A percentile compares a stretch with the other conserved stretches of the same genome.
Conservation (phyloP, 2,888 invertebrate genomes). For the Cantharis lateralis region DNA sequence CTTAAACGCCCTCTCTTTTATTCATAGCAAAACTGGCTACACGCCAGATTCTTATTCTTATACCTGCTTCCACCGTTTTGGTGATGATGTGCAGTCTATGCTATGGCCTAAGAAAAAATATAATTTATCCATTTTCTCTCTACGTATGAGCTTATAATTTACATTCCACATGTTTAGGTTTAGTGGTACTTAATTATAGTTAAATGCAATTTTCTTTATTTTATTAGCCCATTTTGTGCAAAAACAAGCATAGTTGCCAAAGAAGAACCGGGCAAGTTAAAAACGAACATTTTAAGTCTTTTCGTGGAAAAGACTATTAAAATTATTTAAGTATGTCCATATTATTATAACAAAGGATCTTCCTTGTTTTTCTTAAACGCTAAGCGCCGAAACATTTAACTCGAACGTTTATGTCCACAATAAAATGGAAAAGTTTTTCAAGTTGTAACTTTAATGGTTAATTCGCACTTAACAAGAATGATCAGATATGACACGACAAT, state of each 20-base stretch:
- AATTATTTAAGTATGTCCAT: neutral
- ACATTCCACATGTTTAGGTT: neutral
- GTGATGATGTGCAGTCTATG: too few species aligned
- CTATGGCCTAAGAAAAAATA: too few species aligned
- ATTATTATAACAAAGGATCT: neutral
- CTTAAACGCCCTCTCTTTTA: too few species aligned
- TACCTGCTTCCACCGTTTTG: too few species aligned
- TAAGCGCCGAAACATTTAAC: neutral
- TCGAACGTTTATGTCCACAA: neutral
- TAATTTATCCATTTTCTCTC: too few species aligned
- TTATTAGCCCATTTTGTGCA: neutral
- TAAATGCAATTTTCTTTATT: neutral
- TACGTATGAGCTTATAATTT: neutral
- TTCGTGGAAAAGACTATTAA: neutral
- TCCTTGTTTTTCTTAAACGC: neutral
- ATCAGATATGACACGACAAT: neutral
- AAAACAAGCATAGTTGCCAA: neutral
- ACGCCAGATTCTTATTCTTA: too few species aligned
- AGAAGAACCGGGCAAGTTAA: neutral
- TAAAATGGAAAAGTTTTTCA: neutral
- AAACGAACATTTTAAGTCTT: neutral
- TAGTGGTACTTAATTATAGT: neutral
- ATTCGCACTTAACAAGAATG: neutral
- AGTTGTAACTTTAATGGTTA: neutral
- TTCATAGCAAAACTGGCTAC: too few species aligned